Evolutionary conservation across 2,797 vertebrate genomes (phyloP).

Genomic region (Sebastes reedi): DNA sequence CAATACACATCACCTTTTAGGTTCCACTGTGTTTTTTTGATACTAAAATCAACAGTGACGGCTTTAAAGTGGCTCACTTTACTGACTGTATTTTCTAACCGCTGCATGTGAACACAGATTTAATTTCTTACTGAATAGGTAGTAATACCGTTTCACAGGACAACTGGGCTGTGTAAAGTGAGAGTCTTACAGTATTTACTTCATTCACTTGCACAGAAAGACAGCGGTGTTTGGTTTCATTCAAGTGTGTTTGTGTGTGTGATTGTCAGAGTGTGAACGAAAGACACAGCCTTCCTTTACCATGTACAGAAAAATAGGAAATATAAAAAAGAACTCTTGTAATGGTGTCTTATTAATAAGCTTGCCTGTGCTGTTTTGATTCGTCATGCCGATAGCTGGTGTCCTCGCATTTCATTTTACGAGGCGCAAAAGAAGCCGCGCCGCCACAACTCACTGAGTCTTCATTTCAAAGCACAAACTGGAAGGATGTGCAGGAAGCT

Average conservation of each 20-base stretch:
- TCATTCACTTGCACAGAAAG: conserved; percentile 33
- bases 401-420: conserved; percentile 31
- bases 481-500: conserved; percentile 26
- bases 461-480: conserved; percentile 52
- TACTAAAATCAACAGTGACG: conserved; percentile 37
- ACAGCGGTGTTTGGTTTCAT: conserved; percentile 40
- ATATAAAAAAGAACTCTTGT: conserved; percentile 35
- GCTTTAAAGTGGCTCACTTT: conserved; percentile 35
- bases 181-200: conserved; percentile 45
- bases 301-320: conserved; percentile 52
- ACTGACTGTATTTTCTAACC: conserved; percentile 39
- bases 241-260: conserved; percentile 30
- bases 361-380: conserved; percentile 58
- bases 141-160: conserved; percentile 17
- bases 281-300: conserved; percentile 35
- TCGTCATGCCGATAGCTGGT: conserved; percentile 26
- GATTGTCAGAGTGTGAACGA: conserved; percentile 30
- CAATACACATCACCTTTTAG: neutral
- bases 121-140: conserved; percentile 32
- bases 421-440: conserved; percentile 6
- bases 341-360: conserved; percentile 53
- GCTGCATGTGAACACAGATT: conserved; percentile 52
- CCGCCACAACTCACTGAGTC: conserved; percentile 9
- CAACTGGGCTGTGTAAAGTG: conserved; percentile 21
- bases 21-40: conserved; percentile 38